A percentile compares a stretch with the other conserved stretches of the same genome.
Evolutionary conservation across 2,113 vertebrate genomes (phyloP).

Genomic region (Crotophaga sulcirostris): DNA sequence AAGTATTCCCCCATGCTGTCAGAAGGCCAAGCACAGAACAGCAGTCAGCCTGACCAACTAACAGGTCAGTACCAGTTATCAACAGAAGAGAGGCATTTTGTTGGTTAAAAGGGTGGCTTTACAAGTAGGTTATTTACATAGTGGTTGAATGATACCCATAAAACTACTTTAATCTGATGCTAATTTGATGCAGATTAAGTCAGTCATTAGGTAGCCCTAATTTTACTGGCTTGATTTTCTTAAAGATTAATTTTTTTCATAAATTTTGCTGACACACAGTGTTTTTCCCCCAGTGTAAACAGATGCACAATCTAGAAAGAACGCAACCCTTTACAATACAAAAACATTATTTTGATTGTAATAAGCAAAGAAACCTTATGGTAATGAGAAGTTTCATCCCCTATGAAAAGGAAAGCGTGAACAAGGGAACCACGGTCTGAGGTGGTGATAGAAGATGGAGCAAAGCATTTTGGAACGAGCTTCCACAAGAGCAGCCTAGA

Average conservation of each 20-base stretch:
- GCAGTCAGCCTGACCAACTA: not conserved
- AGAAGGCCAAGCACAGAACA: not conserved
- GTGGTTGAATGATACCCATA: not conserved
- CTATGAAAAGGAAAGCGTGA: not conserved
- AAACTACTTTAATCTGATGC: not conserved
- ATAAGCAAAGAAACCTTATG: not conserved
- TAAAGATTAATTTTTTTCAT: not conserved
- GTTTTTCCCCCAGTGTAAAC: fast-evolving
- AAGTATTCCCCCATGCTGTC: fast-evolving
- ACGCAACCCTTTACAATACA: not conserved
- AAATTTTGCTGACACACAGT: not conserved
- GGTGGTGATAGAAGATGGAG: not conserved
- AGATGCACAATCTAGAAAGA: not conserved
- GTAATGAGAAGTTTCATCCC: not conserved
- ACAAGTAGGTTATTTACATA: not conserved
- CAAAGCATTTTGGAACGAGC: not conserved
- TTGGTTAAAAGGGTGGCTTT: not conserved
- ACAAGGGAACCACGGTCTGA: not conserved
- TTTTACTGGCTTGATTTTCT: not conserved
- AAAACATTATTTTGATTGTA: not conserved
- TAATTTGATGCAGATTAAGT: not conserved
- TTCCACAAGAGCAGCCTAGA: not conserved
- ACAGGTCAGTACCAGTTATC: not conserved
- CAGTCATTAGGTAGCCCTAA: not conserved
- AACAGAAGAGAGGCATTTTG: not conserved